Evolutionary conservation across 1,140 invertebrate species (phyloP).

Genomic region (Megathymus violae): DNA sequence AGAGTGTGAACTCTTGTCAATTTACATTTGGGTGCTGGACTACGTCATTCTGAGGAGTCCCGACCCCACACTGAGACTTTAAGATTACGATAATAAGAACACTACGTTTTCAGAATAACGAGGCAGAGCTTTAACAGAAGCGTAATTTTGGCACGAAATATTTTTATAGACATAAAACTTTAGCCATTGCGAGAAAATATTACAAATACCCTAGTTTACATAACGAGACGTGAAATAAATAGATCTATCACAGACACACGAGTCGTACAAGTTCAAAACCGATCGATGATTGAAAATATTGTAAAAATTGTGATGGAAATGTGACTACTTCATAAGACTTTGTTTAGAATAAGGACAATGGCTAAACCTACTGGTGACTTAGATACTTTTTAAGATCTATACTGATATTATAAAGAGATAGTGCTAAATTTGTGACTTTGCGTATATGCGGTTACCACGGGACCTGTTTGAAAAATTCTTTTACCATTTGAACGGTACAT

Average conservation of each 20-base stretch:
- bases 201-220: slow-evolving; percentile 52
- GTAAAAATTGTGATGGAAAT: slow-evolving; percentile 41
- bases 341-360: slow-evolving; percentile 32
- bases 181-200: slow-evolving; percentile 62
- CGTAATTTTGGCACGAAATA: slow-evolving; percentile 14
- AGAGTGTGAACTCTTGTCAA: too few species aligned
- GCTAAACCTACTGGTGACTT: slow-evolving; percentile 32
- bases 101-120: too few species aligned
- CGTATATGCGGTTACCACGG: too few species aligned
- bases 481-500: too few species aligned
- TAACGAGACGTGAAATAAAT: slow-evolving; percentile 72
- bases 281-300: slow-evolving; percentile 58
- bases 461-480: too few species aligned
- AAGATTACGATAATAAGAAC: too few species aligned
- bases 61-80: too few species aligned
- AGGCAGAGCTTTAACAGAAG: background rate
- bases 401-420: too few species aligned
- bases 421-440: too few species aligned
- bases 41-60: too few species aligned
- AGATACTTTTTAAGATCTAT: background rate
- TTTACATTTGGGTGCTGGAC: too few species aligned
- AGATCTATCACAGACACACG: slow-evolving; percentile 79
- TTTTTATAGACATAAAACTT: slow-evolving; percentile 51
- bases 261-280: slow-evolving; percentile 69
- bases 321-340: slow-evolving; percentile 71